Evolutionary conservation across 2,113 vertebrate species (phyloP), one percentile per base, ranked within the genome.

Genomic region (Nerophis ophidion): DNA sequence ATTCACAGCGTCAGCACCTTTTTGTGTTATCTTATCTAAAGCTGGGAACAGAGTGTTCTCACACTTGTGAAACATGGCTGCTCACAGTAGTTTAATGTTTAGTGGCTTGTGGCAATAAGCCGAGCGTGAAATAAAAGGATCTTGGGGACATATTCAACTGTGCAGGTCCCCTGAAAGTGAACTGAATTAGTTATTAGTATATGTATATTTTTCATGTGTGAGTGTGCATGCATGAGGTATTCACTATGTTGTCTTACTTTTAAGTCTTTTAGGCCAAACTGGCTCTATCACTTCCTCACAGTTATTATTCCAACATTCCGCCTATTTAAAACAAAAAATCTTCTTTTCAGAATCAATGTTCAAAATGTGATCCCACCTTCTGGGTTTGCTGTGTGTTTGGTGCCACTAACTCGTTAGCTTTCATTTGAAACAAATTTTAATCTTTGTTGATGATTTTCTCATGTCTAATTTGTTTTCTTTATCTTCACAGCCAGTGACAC

Each of bases 401-500:
- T 9, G 40, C 40, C 8, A 9, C 8, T 42, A 38, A 38, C 36
- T 6, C 8, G 36, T 38, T 4, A 12, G 40, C 40, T 44, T 44
- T 44, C 12, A 11, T 11, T 44, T 11, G 12, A 11, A 44, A 12
- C 40, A 44, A 44, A 44, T 2, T 3, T 44, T 44, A 10, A 44
- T 12, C 40, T 44, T 44, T 44, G 40, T 4, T 12, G 40, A 6
- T 44, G 11, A 44, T 10, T 17, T 51, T 12, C 33, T 56, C 10
- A 8, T 1, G 34, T 55, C 15, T 15, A 38, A 16, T 16, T 10
- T 35, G 4, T 12, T 17, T 5, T 12, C 10, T 59, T 10, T 15
- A 3, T 55, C 1, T 14, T 63, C 65, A 69, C 89, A 97, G 97
- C 93, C 86, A 99, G 96, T n/a, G 96, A 97, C 88, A 96, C 89